Conservation (phyloP, 1,140 invertebrate genomes). For the Leptopilina clavipes region DNA sequence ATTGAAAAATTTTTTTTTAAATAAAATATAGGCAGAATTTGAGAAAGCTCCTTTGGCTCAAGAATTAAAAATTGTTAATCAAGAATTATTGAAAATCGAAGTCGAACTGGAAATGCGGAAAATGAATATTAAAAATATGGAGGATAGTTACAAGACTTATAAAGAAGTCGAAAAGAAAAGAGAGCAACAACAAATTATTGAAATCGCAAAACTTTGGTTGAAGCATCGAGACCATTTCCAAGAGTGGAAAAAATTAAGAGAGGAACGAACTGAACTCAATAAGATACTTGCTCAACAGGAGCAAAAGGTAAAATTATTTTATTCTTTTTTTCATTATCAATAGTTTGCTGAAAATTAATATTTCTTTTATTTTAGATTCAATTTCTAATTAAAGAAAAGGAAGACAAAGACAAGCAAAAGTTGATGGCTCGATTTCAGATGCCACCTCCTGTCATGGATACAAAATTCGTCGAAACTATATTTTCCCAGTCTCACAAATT, state of each 20-base stretch:
- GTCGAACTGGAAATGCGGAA: background rate
- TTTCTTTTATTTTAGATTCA: slow-evolving; percentile 1
- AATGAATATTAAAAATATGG: background rate
- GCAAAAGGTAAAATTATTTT: background rate
- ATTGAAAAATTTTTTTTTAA: too few species aligned
- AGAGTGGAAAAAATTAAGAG: background rate
- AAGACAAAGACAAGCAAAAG: background rate
- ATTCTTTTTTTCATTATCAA: background rate
- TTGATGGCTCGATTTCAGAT: background rate
- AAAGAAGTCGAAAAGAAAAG: background rate
- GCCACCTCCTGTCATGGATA: background rate
- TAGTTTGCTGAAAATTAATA: too few species aligned
- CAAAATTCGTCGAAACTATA: background rate
- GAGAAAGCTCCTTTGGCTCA: background rate
- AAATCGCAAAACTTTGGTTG: background rate
- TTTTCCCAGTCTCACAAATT: background rate
- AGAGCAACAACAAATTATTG: slow-evolving; percentile 5
- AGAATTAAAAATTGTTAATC: background rate
- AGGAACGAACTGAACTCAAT: background rate
- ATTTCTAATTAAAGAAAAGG: background rate
- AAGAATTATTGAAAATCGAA: background rate
- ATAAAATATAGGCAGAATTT: background rate
- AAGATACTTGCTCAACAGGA: background rate
- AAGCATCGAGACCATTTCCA: background rate
- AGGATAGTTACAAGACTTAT: background rate